These are phyloP conservation scores for Coelinius sp. DNA, from an alignment of 2,888 invertebrate species.

Conservation along the genomic window DNA sequence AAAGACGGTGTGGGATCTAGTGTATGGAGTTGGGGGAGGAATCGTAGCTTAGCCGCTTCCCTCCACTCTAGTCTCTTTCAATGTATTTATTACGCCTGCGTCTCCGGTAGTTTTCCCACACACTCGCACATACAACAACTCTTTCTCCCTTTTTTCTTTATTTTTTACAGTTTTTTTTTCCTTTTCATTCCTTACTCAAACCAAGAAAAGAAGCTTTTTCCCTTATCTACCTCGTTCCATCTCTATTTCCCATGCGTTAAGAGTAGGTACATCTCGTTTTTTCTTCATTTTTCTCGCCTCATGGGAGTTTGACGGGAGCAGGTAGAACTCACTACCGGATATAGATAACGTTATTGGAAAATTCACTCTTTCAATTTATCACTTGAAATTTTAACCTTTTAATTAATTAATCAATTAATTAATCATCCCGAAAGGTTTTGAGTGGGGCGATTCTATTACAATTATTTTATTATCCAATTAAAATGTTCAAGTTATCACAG, in stretches of 20 bases:
- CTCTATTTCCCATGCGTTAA: slow-evolving; percentile 11
- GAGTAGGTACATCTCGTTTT: not conserved
- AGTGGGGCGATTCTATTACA: too few relatives aligned
- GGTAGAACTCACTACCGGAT: not conserved
- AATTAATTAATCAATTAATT: not conserved
- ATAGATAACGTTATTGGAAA: not conserved
- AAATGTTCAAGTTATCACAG: too few relatives aligned
- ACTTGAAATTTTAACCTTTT: not conserved
- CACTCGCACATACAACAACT: not conserved
- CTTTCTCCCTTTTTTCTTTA: not conserved
- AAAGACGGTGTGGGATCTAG: too few relatives aligned
- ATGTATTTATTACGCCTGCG: not conserved
- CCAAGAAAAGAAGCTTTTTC: slow-evolving; percentile 7
- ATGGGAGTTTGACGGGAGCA: not conserved
- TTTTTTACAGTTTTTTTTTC: not conserved
- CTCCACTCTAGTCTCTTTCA: not conserved
- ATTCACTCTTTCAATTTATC: not conserved
- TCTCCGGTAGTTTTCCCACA: not conserved
- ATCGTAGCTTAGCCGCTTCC: not conserved
- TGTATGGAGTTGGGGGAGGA: not conserved
- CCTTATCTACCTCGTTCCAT: slow-evolving; percentile 10
- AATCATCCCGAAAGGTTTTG: too few relatives aligned
- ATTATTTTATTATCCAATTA: too few relatives aligned
- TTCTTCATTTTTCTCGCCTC: not conserved
- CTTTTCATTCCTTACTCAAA: not conserved